A percentile compares a stretch with the other conserved stretches of the same genome.
Conservation (phyloP, 2,113 vertebrate species). For the Seriola dumerili region DNA sequence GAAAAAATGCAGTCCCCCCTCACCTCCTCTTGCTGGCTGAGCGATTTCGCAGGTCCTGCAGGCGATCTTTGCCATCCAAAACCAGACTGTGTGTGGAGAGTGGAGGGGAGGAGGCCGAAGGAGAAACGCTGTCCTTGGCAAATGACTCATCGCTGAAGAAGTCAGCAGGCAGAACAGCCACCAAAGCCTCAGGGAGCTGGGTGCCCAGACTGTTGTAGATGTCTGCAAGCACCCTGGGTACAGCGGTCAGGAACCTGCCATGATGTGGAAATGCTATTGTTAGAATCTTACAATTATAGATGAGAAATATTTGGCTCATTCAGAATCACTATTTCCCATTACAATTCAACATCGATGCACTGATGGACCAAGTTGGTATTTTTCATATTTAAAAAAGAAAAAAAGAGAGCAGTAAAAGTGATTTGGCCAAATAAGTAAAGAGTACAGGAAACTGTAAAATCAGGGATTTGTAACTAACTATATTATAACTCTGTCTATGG, state of each 20-base stretch:
- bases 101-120: slow-evolving; percentile 70
- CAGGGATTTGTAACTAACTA: no score
- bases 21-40: slow-evolving; percentile 91
- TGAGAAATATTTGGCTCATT: neutral
- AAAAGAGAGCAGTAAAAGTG: neutral
- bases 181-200: slow-evolving; percentile 88
- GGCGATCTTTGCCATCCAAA: slow-evolving; percentile 73
- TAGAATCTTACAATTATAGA: neutral
- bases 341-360: no score
- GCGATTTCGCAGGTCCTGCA: slow-evolving; percentile 90
- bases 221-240: slow-evolving; percentile 89
- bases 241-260: slow-evolving; percentile 86
- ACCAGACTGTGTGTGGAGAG: slow-evolving; percentile 73
- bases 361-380: neutral
- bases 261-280: neutral
- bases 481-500: no score
- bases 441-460: neutral
- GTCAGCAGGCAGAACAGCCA: slow-evolving; percentile 89
- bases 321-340: neutral
- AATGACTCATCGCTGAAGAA: slow-evolving; percentile 95
- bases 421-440: neutral
- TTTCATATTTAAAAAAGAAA: neutral
- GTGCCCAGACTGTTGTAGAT: slow-evolving; percentile 92
- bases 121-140: slow-evolving; percentile 86
- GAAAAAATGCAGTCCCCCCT: neutral